phyloP scores from a whole-genome alignment of 1,140 invertebrate species.

The Hormaphis cornu region DNA sequence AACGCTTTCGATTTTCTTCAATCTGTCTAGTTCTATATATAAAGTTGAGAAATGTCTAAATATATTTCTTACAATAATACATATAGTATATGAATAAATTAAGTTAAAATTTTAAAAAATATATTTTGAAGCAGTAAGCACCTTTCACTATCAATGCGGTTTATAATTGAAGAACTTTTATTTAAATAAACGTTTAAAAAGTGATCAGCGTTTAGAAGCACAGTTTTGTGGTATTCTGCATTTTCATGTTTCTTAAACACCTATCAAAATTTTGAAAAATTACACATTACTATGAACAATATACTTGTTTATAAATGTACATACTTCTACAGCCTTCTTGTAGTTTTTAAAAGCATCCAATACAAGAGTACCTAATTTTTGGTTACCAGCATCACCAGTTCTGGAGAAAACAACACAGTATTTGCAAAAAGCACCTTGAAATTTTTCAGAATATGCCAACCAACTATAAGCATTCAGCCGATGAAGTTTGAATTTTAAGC shows the following conservation, averaged over 20 bases:
- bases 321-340: background rate
- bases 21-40: background rate
- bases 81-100: background rate
- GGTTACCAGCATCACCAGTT: background rate
- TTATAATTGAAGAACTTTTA: background rate
- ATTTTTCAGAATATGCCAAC: conserved; percentile 2
- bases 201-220: background rate
- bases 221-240: background rate
- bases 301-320: background rate
- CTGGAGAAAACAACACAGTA: background rate
- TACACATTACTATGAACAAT: background rate
- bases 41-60: background rate
- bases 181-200: background rate
- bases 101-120: background rate
- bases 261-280: background rate
- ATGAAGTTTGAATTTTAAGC: background rate
- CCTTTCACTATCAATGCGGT: background rate
- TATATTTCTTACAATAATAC: background rate
- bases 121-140: no score
- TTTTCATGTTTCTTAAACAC: background rate
- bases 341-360: background rate
- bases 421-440: conserved; percentile 8
- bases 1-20: conserved; percentile 33
- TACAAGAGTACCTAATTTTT: background rate
- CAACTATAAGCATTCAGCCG: background rate